phyloP scores from a whole-genome alignment of 2,888 invertebrate genomes.

The Sclerodermus sp. region DNA sequence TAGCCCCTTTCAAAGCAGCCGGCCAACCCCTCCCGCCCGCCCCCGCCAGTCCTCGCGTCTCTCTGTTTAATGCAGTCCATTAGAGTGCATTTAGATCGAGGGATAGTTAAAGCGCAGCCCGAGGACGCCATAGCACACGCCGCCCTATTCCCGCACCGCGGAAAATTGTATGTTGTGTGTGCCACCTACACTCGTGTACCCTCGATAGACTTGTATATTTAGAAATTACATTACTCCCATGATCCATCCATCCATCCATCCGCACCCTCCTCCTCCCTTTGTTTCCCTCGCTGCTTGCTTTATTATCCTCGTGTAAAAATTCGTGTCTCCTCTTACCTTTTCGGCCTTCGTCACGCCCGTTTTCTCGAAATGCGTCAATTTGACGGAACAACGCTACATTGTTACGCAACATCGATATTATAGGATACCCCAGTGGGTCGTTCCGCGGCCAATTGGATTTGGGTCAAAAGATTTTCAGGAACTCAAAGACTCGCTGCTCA shows the following conservation, averaged over 20 bases:
- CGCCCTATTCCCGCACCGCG: too few species aligned
- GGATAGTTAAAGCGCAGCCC: constrained; percentile 52
- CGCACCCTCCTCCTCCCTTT: constrained; percentile 9
- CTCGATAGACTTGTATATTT: constrained; percentile 36
- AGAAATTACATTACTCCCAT: constrained; percentile 42
- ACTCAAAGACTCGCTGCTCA: too few species aligned
- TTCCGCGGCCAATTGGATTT: too few species aligned
- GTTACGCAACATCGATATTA: too few species aligned
- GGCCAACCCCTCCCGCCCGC: constrained; percentile 16
- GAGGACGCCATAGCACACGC: not conserved
- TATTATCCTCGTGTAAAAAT: too few species aligned
- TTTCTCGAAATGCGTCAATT: too few species aligned
- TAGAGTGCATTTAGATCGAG: constrained; percentile 58
- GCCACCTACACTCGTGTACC: not conserved
- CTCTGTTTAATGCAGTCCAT: constrained; percentile 58
- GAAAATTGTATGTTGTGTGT: too few species aligned
- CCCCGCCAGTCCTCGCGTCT: constrained; percentile 12
- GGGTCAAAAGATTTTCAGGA: too few species aligned
- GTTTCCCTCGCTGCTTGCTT: constrained; percentile 1
- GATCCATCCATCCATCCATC: constrained; percentile 25
- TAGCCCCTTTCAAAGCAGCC: constrained; percentile 31
- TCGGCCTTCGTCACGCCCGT: too few species aligned
- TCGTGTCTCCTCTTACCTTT: too few species aligned
- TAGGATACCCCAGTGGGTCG: too few species aligned
- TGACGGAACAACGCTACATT: too few species aligned